A percentile compares a stretch with the other conserved stretches of the same genome.
These are phyloP conservation scores for Ochotona princeps DNA, from an alignment of 2,113 vertebrate species.

Conservation along the genomic window DNA sequence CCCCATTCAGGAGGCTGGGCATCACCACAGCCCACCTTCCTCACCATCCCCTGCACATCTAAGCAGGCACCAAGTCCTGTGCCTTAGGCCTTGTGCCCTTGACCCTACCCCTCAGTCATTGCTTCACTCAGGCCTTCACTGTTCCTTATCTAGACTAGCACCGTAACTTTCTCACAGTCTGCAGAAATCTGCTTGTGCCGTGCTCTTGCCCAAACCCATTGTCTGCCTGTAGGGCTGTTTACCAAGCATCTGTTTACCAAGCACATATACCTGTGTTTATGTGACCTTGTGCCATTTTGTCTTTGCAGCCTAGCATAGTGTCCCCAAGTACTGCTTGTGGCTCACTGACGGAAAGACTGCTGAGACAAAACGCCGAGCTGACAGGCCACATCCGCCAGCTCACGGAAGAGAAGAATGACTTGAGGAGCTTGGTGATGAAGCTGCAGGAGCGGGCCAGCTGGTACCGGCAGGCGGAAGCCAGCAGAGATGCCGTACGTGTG, in stretches of 20 bases:
- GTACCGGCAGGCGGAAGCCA: constrained; percentile 84
- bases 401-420: constrained; percentile 96
- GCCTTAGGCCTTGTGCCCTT: not conserved
- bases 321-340: constrained; percentile 85
- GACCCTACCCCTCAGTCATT: not conserved
- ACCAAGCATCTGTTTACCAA: not conserved
- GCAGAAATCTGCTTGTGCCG: not conserved
- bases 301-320: constrained; percentile 81
- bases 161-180: not conserved
- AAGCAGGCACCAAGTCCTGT: not conserved
- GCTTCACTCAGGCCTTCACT: not conserved
- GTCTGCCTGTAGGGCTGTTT: not conserved
- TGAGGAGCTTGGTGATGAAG: constrained; percentile 91
- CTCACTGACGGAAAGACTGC: constrained; percentile 91
- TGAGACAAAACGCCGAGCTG: constrained; percentile 95
- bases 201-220: not conserved
- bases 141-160: not conserved
- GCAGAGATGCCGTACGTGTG: constrained; percentile 85
- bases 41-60: not conserved
- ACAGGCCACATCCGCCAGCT: constrained; percentile 94
- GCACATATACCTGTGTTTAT: not conserved
- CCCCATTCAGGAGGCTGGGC: not conserved
- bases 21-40: not conserved
- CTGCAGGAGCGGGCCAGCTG: constrained; percentile 92
- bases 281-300: constrained; percentile 20